These are phyloP conservation scores for Peromyscus attwateri DNA, from an alignment of 2,797 vertebrate genomes.

Conservation along the genomic window DNA sequence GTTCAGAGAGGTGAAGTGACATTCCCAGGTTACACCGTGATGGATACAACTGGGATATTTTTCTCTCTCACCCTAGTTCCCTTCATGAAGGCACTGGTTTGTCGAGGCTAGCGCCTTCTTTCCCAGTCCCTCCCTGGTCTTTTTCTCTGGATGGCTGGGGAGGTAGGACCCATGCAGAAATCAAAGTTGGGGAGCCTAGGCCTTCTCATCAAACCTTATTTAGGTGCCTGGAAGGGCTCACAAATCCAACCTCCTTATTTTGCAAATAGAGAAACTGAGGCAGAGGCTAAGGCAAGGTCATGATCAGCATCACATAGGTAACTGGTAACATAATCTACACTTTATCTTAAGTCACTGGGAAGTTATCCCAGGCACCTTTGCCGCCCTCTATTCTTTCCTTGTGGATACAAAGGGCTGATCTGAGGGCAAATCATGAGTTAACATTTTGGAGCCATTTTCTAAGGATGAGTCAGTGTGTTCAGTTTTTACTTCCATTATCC, in stretches of 20 bases:
- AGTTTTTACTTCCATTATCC: background rate
- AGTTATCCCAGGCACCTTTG: background rate
- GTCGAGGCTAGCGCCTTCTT: background rate
- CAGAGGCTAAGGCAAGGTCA: background rate
- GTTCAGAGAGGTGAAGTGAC: background rate
- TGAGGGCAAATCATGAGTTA: background rate
- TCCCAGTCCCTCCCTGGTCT: background rate
- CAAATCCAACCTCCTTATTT: background rate
- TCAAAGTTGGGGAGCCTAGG: accelerated
- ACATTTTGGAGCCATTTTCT: background rate
- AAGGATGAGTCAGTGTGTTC: background rate
- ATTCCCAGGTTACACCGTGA: background rate
- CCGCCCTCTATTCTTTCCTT: background rate
- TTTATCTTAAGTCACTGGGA: background rate
- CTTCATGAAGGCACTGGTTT: background rate
- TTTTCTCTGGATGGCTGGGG: background rate
- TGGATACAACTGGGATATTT: background rate
- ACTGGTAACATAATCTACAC: background rate
- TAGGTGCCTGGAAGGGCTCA: background rate
- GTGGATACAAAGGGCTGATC: background rate
- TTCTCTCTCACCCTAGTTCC: background rate
- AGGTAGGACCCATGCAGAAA: background rate
- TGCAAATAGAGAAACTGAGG: slow-evolving; percentile 43
- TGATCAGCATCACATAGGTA: background rate
- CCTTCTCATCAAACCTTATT: background rate